Conservation (phyloP, 2,888 invertebrate species). For the Chalcis sispes region DNA sequence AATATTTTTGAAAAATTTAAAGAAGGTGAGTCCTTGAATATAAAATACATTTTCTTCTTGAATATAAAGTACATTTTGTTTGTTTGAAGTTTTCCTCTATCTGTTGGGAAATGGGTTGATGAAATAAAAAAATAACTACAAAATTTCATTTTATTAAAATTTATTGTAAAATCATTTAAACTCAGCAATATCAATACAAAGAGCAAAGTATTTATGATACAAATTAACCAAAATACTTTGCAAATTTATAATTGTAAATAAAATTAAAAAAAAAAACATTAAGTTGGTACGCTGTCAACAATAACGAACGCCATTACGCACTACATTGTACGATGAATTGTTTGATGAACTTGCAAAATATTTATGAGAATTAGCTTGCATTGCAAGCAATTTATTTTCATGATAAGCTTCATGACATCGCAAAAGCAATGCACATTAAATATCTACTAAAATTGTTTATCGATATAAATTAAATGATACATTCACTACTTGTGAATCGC, state of each 20-base stretch:
- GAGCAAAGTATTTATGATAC: conserved; percentile 42
- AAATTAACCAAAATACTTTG: conserved; percentile 35
- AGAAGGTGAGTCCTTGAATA: too few species aligned
- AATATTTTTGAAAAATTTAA: too few species aligned
- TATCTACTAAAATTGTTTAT: conserved; percentile 18
- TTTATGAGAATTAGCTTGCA: conserved; percentile 35
- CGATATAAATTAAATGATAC: not conserved
- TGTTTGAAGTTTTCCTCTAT: too few species aligned
- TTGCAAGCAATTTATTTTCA: conserved; percentile 49
- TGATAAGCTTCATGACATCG: conserved; percentile 15
- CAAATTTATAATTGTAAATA: conserved; percentile 31
- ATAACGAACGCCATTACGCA: conserved; percentile 35
- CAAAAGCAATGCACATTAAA: conserved; percentile 24
- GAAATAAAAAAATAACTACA: not conserved
- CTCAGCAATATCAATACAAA: conserved; percentile 51
- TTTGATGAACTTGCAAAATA: conserved; percentile 44
- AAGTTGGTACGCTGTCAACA: conserved; percentile 37
- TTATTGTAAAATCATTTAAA: conserved; percentile 56
- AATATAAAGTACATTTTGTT: too few species aligned
- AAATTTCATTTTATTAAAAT: conserved; percentile 32
- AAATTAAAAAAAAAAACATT: conserved; percentile 44
- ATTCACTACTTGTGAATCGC: conserved; percentile 34
- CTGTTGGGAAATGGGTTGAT: too few species aligned
- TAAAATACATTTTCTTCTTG: too few species aligned
- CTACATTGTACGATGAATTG: conserved; percentile 34